Base-by-base conservation (phyloP, 2,113 vertebrate genomes). In the Neomonachus schauinslandi region DNA sequence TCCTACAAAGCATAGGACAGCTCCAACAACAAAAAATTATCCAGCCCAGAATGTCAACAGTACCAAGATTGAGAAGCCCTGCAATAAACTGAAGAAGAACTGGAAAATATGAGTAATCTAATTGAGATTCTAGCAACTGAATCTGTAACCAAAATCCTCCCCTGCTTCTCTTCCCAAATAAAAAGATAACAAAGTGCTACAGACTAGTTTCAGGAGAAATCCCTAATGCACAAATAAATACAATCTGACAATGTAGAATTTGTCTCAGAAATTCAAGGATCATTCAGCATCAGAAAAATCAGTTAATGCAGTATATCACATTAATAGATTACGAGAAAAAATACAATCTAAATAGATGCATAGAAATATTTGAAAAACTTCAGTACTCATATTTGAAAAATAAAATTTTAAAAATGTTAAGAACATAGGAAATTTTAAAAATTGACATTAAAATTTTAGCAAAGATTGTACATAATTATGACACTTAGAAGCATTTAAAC, bases 181-280 rank as follows among this genome's bases (percentile, higher is more conserved):
- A 49, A 79, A 93, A 55, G 5, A 36, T 39, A 93, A 16, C 49
- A 76, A 86, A 15, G 9, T 33, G 2, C 39, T 91, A 49, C 1
- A 83, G 21, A 21, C 3, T 74, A 67, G 49, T 46, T 10, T 80
- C 65, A 59, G 5, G 28, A 84, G 61, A 24, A 88, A 57, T 39
- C 5, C 9, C 21, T 5, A 4, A 9, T 14, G 79, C 6, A 77
- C 6, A 91, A n/a, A 63, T 63, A 7, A 91, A 77, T 31, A 11
- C 36, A 57, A 76, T 21, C 22, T 77, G 39, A 94, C 36, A 36
- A 85, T 65, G 4, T 33, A 72, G 13, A 74, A 21, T 80, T 89
- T 94, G 22, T 51, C 13, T 86, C 51, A 87, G n/a, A 71, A 90
- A 95, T 90, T 79, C 74, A 90, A 94, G 53, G 67, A 90, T 77